Conservation (phyloP, 1,140 invertebrate species). For the Nilaparvata lugens region DNA sequence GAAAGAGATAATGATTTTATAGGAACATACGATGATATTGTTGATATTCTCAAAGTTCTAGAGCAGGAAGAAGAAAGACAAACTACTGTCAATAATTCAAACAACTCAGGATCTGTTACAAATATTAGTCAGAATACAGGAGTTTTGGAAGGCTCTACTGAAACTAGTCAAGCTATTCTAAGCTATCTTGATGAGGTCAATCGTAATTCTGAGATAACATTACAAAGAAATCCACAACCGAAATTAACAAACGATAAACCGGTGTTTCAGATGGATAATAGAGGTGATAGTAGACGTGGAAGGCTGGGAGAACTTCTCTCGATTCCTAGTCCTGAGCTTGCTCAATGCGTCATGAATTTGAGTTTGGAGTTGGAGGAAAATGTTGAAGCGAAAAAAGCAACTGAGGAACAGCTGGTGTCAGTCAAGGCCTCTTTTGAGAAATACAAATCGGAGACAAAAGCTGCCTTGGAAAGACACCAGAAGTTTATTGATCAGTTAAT, state of each 20-base stretch:
- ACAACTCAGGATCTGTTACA: neutral
- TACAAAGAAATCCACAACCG: neutral
- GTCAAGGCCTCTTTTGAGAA: slow-evolving; percentile 36
- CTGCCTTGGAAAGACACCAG: slow-evolving; percentile 49
- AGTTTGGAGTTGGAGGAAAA: slow-evolving; percentile 38
- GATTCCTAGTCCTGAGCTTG: slow-evolving; percentile 20
- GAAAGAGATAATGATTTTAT: too few species aligned
- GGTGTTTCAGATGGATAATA: too few species aligned
- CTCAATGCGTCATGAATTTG: slow-evolving; percentile 21
- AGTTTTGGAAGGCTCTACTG: neutral
- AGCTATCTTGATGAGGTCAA: slow-evolving; percentile 19
- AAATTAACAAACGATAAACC: neutral
- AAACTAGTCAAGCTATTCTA: slow-evolving; percentile 14
- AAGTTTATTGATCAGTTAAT: slow-evolving; percentile 55
- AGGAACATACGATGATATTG: slow-evolving; percentile 17
- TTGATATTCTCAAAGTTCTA: slow-evolving; percentile 16
- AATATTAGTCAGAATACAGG: too few species aligned
- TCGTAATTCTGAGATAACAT: neutral
- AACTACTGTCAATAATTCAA: neutral
- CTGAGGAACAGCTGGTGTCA: slow-evolving; percentile 33
- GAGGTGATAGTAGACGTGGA: neutral
- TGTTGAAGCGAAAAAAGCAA: slow-evolving; percentile 33
- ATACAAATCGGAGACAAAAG: slow-evolving; percentile 53
- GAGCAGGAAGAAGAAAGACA: slow-evolving; percentile 17
- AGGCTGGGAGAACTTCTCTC: slow-evolving; percentile 18